Conservation (phyloP, 2,113 vertebrate species). For the human (Homo sapiens) region DNA sequence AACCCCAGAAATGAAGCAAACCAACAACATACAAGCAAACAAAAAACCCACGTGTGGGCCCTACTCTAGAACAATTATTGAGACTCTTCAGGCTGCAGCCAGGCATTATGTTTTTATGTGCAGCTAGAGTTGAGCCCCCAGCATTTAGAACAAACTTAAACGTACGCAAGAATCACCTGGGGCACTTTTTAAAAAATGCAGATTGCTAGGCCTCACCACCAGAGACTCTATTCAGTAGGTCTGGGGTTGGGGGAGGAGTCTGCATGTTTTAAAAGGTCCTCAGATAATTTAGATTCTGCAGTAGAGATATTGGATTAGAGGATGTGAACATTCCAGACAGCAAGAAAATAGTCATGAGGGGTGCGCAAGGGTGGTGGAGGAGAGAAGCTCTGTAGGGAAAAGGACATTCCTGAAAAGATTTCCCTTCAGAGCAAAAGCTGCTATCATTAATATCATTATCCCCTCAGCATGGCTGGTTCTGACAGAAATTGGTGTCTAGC, state of each 20-base stretch:
- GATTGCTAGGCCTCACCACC: neutral
- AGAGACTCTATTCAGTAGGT: neutral
- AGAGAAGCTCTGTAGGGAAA: constrained; percentile 16
- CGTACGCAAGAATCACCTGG: neutral
- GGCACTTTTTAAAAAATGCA: neutral
- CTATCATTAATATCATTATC: constrained; percentile 57
- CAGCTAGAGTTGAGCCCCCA: neutral
- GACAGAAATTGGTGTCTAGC: constrained; percentile 76
- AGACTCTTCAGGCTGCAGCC: neutral
- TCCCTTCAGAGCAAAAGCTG: constrained; percentile 60
- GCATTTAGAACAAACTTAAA: neutral
- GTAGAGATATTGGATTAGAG: neutral
- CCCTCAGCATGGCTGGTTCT: constrained; percentile 46
- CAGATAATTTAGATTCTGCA: neutral
- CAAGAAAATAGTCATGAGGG: neutral
- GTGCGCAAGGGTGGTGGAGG: neutral
- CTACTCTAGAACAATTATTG: neutral
- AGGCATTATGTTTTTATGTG: neutral
- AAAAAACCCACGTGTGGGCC: neutral
- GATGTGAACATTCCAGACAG: neutral
- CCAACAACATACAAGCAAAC: neutral
- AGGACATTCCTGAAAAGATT: constrained; percentile 58
- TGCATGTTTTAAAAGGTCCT: neutral
- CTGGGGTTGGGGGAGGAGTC: neutral
- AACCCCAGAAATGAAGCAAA: neutral